Evolutionary conservation across 2,888 invertebrate species (phyloP), one percentile per base, ranked within the genome.

Genomic region (Chironomus riparius): DNA sequence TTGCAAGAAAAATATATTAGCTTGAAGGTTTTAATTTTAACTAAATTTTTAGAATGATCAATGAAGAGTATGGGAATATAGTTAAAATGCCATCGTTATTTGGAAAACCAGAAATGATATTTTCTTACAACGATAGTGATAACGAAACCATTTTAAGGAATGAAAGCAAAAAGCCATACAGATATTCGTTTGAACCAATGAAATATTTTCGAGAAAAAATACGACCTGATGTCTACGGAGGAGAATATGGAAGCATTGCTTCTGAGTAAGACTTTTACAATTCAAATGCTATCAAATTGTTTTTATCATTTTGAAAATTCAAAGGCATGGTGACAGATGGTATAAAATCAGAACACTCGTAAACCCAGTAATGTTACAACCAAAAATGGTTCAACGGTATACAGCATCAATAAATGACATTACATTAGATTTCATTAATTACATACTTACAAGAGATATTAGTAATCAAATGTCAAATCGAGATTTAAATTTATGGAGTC

Each of bases 331-430:
- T 0, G 89, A 87, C 18, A 82, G 87, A 78, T 91, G 91, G 91
- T 86, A 88, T 24, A 85, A 87, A 68, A 86, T 90, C 76, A 85
- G 91, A n/a, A 86, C 87, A 1, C 88, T 87, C 78, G 88, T 90
- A 0, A 90, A 90, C 80, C 88, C 88, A 76, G 85, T 88, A 28
- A 84, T 91, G 81, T 82, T 91, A 82, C 86, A 88, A 79, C 88
- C 89, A 0, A 87, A 87, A 79, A 56, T 18, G n/a, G 56, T 56
- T 15, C 56, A 56, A 56, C 4, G 18, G 0, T 80, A 82, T 21
- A 80, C 82, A 3, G 80, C 83, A 78, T 77, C 77, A 4, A 80
- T 80, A 13, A 78, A 78, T 12, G 85, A 85, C 79, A 82, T 85
- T 62, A 83, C 85, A 0, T 80, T 79, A 0, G 80, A 86, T 78